Evolutionary conservation across 1,140 invertebrate genomes (phyloP), one percentile per base, ranked within the genome.

Genomic region (Drosophila navojoa): DNA sequence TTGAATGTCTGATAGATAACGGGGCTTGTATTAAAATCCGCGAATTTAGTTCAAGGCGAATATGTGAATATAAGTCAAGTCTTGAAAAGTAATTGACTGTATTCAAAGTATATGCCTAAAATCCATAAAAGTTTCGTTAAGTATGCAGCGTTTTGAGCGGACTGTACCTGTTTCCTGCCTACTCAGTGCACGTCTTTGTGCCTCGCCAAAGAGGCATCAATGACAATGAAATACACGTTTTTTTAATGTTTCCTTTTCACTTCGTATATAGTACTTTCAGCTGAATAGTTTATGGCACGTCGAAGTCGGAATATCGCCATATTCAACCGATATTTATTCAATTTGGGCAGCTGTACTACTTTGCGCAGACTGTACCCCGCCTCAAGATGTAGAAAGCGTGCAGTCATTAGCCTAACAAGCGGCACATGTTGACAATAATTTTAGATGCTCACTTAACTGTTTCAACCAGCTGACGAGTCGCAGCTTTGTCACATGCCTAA

Each of bases 371-470:
- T 63, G 73, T 72, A 79, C 50, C 16, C 6, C 38, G 49, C 68
- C 72, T 67, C 58, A 49, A 57, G 78, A 67, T 55, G 75, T 79
- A 87, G 81, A 86, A 86, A 86, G 81, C 81, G 81, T 87, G 71
- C 75, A 86, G 77, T 73, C 64, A 81, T 86, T 87, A 79, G 82
- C 52, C 64, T 69, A 75, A 86, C 82, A 78, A 87, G 58, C 75
- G 60, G 70, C 75, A 66, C 81, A 85, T 85, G 75, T 49, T 60
- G 59, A 53, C 44, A 52, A 66, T 75, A n/a, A 45, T 44, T 64
- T 67, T 59, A 62, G 60, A 45, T 42, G 25, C 29, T 55, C 63
- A 49, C 50, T 29, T 62, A 62, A 58, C 25, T 52, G 45, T 72
- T 76, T 66, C 54, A 72, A 67, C 40, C 76, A 79, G 80, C 71